Base-by-base conservation (phyloP, 2,888 invertebrate species). In the Stenchaetothrips biformis region DNA sequence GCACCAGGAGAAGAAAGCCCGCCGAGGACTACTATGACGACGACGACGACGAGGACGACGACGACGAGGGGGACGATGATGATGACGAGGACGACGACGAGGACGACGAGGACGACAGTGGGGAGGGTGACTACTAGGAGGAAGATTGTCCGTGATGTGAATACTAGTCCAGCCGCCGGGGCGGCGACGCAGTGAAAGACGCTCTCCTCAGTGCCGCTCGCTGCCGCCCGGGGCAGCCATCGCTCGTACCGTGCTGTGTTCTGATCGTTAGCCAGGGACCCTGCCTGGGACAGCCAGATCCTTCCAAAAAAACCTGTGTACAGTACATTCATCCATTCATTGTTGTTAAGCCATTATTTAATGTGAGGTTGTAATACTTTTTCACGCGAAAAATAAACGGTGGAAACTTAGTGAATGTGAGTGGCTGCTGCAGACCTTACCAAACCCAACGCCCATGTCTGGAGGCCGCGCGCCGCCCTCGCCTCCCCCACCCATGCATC, bases 21-120 rank as follows among this genome's bases (percentile, higher is more conserved):
- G 79, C 78, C 37, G 37, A 37, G 8, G 80, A 82, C 37, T 81
- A 81, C 6, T 79, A 80, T 21, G 81, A 81, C 8, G 79, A 82
- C 80, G 82, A 83, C 48, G 82, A 81, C 74, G 82, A 82, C 48
- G 82, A 81, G 79, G 80, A 81, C 37, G 83, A 83, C 11, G 78
- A 81, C 8, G 81, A 81, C 25, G 81, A 80, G 48, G 67, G 62
- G 13, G 82, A 80, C 25, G 82, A 78, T 13, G 83, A 83, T 4
- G 82, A 82, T 27, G 82, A 82, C 37, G 82, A 81, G 77, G 82
- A 83, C 77, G 83, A 83, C 13, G 81, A 82, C 80, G 83, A 83
- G n/a, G 83, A 83, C 37, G 83, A 83, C 48, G 81, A 82, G 48
- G 81, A 80, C 25, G 25, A 74, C 67, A 74, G 67, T 25, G 21